These are phyloP conservation scores for Ophiodon elongatus DNA, from an alignment of 2,113 vertebrate species.

Conservation along the genomic window DNA sequence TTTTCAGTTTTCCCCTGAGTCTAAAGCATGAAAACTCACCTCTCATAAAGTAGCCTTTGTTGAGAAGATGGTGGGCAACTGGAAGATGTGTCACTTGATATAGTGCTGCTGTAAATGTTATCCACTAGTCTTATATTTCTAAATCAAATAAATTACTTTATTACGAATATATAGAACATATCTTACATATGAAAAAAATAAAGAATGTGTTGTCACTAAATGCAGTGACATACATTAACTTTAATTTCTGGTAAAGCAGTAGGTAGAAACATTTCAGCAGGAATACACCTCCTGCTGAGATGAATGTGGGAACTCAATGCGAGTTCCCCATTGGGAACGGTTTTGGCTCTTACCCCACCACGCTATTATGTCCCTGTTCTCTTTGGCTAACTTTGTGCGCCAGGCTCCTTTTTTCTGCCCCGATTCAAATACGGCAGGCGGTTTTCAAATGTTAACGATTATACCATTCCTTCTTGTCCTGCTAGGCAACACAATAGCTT, in stretches of 20 bases:
- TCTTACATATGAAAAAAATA: not conserved
- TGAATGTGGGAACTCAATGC: slow-evolving; percentile 33
- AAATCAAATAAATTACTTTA: not conserved
- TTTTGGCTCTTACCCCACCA: not conserved
- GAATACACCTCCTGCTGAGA: slow-evolving; percentile 24
- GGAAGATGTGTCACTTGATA: not conserved
- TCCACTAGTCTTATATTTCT: not conserved
- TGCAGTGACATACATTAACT: not conserved
- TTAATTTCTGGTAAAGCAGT: not conserved
- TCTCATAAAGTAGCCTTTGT: slow-evolving; percentile 21
- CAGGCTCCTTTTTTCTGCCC: slow-evolving; percentile 19
- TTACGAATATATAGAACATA: not conserved
- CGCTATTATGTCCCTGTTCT: slow-evolving; percentile 20
- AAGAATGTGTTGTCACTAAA: not conserved
- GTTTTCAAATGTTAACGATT: slow-evolving; percentile 63
- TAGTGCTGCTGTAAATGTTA: not conserved
- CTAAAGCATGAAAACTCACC: slow-evolving; percentile 7
- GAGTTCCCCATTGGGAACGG: slow-evolving; percentile 2
- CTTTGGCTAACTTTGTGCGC: slow-evolving; percentile 17
- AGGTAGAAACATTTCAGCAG: slow-evolving; percentile 2
- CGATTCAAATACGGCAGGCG: slow-evolving; percentile 53
- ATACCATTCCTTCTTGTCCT: slow-evolving; percentile 59
- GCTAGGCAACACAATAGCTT: slow-evolving; percentile 57
- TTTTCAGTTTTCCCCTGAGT: slow-evolving; percentile 6
- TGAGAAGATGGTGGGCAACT: not conserved